Base-by-base conservation (phyloP, 2,888 invertebrate genomes). In the Drosophila acutilabella region DNA sequence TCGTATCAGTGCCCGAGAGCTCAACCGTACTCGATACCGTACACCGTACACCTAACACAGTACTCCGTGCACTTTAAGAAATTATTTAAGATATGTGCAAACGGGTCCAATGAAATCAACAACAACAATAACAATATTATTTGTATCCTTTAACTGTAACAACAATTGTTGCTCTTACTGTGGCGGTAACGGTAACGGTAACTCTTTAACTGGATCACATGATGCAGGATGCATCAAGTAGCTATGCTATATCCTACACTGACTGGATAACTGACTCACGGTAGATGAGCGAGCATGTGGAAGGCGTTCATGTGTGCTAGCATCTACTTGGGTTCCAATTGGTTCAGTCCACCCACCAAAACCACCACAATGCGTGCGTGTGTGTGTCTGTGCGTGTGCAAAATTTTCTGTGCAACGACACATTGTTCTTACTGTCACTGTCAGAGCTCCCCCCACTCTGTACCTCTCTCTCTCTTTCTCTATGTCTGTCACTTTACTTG, bases 211-310 rank as follows among this genome's bases (percentile, higher is more conserved):
- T 53, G 61, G 48, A 36, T 44, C 71, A 59, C 77, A 78, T 14
- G 40, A 92, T 92, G 92, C 82, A 82, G 85, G 92, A 92, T 90
- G 91, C 90, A 72, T 91, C 90, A 67, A 90, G 90, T 82, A 89
- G 90, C 74, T 92, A 91, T 83, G 90, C 92, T 68, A 88, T 92
- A 74, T 91, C 92, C 83, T 92, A 92, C 75, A 90, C 92, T 77
- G 92, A 92, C 81, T 92, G 92, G 92, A 91, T 92, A 72, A 89
- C 90, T 67, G 92, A 92, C 72, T 89, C 91, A 88, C 91, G 92
- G 92, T 92, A 92, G 45, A 56, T 36, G 36, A 33, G 36, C 45
- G 53, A 41, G n/a, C 56, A 23, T 18, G 44, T 40, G 26, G 66
- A 52, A 42, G 66, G 47, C 60, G 60, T 71, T 71, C 72, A 72